A percentile compares a stretch with the other conserved stretches of the same genome.
Evolutionary conservation across 2,888 invertebrate genomes (phyloP).

Genomic region (Heteromurus nitidus): DNA sequence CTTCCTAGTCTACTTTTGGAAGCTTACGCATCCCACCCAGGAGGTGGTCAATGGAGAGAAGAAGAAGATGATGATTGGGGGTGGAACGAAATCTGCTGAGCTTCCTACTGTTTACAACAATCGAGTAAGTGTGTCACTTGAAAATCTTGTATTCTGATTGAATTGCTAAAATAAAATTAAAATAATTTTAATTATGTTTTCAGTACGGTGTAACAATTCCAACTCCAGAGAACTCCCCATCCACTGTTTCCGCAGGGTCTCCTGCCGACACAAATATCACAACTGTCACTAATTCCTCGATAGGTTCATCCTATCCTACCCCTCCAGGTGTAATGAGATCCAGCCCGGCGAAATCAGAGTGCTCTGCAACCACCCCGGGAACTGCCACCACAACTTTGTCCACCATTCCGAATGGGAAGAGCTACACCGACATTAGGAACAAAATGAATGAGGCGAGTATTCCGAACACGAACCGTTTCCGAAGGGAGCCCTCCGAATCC

Average conservation of each 20-base stretch:
- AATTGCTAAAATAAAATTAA: not conserved
- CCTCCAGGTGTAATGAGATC: not conserved
- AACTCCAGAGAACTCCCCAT: constrained; percentile 42
- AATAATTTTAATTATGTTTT: not conserved
- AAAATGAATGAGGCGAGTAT: not conserved
- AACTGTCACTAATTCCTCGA: constrained; percentile 10
- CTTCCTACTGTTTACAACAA: constrained; percentile 60
- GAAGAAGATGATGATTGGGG: not conserved
- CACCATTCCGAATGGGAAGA: constrained; percentile 1
- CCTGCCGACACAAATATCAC: constrained; percentile 47
- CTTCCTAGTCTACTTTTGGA: constrained; percentile 57
- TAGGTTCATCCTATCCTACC: not conserved
- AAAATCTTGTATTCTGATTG: not conserved
- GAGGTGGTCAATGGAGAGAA: constrained; percentile 14
- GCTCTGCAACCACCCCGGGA: constrained; percentile 2
- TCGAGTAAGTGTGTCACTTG: constrained; percentile 21
- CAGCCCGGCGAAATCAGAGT: constrained; percentile 25
- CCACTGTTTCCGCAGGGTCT: constrained; percentile 33
- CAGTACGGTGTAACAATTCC: constrained; percentile 55
- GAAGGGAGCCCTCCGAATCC: constrained; percentile 68
- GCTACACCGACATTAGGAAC: not conserved
- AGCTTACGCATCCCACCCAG: constrained; percentile 37
- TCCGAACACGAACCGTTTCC: constrained; percentile 50
- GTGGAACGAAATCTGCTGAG: constrained; percentile 39
- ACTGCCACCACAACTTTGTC: constrained; percentile 36